Conservation (phyloP, 1,140 invertebrate species). For the Drosophila hydei region DNA sequence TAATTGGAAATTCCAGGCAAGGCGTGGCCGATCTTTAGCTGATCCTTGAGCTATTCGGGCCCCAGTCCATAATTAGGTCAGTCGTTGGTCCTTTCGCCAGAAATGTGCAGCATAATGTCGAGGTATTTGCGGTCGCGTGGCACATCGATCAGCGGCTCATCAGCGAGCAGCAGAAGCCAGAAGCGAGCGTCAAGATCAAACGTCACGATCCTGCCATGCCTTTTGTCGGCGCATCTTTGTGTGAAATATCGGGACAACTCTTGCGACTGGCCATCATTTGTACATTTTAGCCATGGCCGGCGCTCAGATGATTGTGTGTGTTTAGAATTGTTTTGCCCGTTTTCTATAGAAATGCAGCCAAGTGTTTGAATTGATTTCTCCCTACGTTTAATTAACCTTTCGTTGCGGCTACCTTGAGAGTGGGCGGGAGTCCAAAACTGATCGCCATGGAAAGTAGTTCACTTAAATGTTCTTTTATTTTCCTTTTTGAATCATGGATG, state of each 20-base stretch:
- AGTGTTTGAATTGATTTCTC: slow-evolving; percentile 71
- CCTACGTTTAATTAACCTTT: slow-evolving; percentile 71
- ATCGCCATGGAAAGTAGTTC: slow-evolving; percentile 42
- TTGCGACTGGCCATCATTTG: slow-evolving; percentile 58
- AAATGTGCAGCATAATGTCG: slow-evolving; percentile 64
- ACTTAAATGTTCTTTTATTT: slow-evolving; percentile 1
- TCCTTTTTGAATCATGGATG: slow-evolving; percentile 19
- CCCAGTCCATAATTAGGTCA: background rate
- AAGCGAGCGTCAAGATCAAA: slow-evolving; percentile 63
- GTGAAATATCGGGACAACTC: slow-evolving; percentile 53
- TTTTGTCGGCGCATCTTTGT: slow-evolving; percentile 62
- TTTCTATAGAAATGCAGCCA: slow-evolving; percentile 69
- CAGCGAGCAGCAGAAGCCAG: slow-evolving; percentile 21
- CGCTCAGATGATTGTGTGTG: slow-evolving; percentile 50
- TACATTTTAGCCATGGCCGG: slow-evolving; percentile 74
- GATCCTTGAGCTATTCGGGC: slow-evolving; percentile 22
- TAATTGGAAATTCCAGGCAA: slow-evolving; percentile 64
- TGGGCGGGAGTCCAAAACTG: slow-evolving; percentile 30
- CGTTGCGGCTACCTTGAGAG: slow-evolving; percentile 76
- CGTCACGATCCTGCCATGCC: slow-evolving; percentile 46
- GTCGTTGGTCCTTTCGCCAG: slow-evolving; percentile 52
- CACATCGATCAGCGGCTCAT: slow-evolving; percentile 68
- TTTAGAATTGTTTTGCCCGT: slow-evolving; percentile 66
- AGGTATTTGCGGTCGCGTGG: slow-evolving; percentile 69
- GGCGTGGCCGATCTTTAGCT: slow-evolving; percentile 71